Evolutionary conservation across 2,113 vertebrate genomes (phyloP).

Genomic region (Tupaia tana): DNA sequence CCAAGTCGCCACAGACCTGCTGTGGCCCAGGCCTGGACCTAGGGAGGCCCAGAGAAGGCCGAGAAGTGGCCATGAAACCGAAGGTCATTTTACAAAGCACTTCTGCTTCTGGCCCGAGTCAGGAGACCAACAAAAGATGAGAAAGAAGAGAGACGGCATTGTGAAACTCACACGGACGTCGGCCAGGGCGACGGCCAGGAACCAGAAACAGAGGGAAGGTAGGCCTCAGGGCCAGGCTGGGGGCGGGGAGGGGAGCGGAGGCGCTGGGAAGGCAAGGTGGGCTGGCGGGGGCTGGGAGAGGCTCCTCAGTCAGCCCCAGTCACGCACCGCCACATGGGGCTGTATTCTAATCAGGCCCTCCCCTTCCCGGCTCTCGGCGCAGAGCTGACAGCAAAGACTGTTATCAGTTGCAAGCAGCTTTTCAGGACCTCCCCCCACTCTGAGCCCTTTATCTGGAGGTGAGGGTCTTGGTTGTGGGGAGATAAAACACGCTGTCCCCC

Average conservation of each 20-base stretch:
- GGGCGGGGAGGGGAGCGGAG: background rate
- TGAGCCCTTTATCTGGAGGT: constrained; percentile 82
- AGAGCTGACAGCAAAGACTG: constrained; percentile 68
- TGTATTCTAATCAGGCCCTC: constrained; percentile 61
- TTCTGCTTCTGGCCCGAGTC: background rate
- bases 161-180: background rate
- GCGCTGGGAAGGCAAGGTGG: background rate
- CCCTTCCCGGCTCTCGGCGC: background rate
- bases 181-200: background rate
- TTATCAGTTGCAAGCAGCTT: constrained; percentile 83
- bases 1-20: fast-evolving
- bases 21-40: fast-evolving
- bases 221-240: background rate
- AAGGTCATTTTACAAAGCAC: background rate
- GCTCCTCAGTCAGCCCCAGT: background rate
- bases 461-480: constrained; percentile 77
- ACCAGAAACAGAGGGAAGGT: background rate
- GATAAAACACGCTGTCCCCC: constrained; percentile 68
- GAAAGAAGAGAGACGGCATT: background rate
- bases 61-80: fast-evolving
- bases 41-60: background rate
- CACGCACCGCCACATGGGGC: constrained; percentile 48
- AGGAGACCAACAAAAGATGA: background rate
- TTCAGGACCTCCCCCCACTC: constrained; percentile 56
- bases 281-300: background rate